phyloP scores from a whole-genome alignment of 2,113 vertebrate species.

The Taxidea taxus region DNA sequence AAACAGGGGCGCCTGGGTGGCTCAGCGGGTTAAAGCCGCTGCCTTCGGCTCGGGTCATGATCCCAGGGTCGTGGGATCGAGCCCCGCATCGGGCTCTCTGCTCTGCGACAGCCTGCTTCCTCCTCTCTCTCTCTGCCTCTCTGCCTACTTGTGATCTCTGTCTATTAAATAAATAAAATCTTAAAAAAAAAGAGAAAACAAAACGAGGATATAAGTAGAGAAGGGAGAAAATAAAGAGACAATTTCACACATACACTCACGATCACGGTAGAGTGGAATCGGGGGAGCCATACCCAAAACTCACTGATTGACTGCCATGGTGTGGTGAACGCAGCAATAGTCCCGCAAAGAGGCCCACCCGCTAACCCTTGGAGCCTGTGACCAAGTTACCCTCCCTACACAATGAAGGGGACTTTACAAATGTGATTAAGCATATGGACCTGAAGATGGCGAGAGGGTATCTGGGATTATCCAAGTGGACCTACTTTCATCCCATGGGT shows the following conservation, averaged over 20 bases:
- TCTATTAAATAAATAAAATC: too few species aligned
- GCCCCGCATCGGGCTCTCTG: too few species aligned
- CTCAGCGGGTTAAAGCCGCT: too few species aligned
- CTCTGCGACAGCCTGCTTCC: too few species aligned
- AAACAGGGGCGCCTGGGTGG: too few species aligned
- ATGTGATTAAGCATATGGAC: background rate
- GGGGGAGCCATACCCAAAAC: background rate
- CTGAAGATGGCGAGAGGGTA: background rate
- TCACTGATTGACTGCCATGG: background rate
- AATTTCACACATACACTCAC: background rate
- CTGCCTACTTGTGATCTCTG: too few species aligned
- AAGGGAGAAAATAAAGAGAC: background rate
- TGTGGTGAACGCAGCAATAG: background rate
- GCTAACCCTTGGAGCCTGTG: background rate
- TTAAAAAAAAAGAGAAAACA: background rate
- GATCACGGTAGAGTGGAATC: background rate
- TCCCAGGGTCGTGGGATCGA: too few species aligned
- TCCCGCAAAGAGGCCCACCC: background rate
- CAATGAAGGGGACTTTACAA: background rate
- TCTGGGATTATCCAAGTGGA: background rate
- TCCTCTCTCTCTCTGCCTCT: too few species aligned
- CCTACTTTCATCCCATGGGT: background rate
- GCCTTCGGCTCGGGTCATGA: too few species aligned
- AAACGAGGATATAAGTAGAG: background rate
- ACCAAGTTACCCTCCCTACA: background rate